These are phyloP conservation scores for Escarpia spicata DNA, from an alignment of 2,888 invertebrate genomes.

Conservation along the genomic window DNA sequence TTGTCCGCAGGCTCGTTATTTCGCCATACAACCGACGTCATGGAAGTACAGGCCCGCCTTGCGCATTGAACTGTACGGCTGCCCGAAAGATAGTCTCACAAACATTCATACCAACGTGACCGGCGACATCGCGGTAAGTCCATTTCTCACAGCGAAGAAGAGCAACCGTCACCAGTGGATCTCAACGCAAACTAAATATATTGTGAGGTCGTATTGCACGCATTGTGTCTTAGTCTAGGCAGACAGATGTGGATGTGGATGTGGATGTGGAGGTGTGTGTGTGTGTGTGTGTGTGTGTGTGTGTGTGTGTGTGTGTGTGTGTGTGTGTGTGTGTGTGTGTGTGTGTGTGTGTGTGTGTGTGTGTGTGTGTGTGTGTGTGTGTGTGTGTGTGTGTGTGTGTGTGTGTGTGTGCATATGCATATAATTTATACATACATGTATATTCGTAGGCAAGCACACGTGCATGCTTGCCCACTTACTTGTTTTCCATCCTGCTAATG, in stretches of 20 bases:
- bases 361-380: not conserved
- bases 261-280: not conserved
- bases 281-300: not conserved
- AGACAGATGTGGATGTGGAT: not conserved
- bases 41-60: not conserved
- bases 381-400: not conserved
- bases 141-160: not conserved
- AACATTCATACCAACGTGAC: not conserved
- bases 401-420: no score
- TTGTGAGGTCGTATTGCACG: not conserved
- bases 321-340: not conserved
- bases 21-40: not conserved
- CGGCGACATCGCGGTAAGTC: not conserved
- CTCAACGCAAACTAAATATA: not conserved
- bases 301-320: conserved; percentile 6
- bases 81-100: not conserved
- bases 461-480: not conserved
- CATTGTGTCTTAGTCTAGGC: not conserved
- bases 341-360: not conserved
- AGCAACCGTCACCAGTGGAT: not conserved
- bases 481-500: not conserved
- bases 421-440: no score
- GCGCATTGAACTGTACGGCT: conserved; percentile 12
- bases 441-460: no score
- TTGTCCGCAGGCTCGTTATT: not conserved